These are phyloP conservation scores for Cyclura pinguis DNA, from an alignment of 2,797 vertebrate species.

Conservation along the genomic window DNA sequence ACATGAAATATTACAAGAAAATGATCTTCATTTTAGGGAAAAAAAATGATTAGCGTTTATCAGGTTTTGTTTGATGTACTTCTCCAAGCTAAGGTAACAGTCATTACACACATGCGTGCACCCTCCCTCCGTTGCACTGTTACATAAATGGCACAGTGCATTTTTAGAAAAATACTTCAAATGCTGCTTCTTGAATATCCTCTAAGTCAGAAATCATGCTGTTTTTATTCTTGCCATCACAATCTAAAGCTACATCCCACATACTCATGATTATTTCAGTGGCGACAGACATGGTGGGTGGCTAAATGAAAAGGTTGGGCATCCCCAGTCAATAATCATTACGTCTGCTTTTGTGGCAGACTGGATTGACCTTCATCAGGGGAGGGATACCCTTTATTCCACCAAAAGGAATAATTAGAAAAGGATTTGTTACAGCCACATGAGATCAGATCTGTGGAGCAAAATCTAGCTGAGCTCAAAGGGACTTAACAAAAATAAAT, in stretches of 20 bases:
- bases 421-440: constrained; percentile 28
- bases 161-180: constrained; percentile 53
- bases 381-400: background rate
- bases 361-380: background rate
- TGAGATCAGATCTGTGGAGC: background rate
- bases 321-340: constrained; percentile 47
- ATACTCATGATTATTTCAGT: constrained; percentile 49
- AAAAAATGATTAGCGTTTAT: constrained; percentile 34
- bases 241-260: background rate
- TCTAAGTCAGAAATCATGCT: background rate
- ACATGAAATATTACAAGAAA: background rate
- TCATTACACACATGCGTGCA: background rate
- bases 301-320: constrained; percentile 16
- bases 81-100: background rate
- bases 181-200: constrained; percentile 43
- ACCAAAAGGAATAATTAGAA: background rate
- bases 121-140: background rate
- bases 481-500: constrained; percentile 39
- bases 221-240: background rate
- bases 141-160: constrained; percentile 19
- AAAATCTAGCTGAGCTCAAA: constrained; percentile 39
- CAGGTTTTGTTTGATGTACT: constrained; percentile 31
- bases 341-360: constrained; percentile 17
- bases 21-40: constrained; percentile 36
- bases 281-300: constrained; percentile 14